phyloP scores from a whole-genome alignment of 1,140 invertebrate species.

The Solen grandis region DNA sequence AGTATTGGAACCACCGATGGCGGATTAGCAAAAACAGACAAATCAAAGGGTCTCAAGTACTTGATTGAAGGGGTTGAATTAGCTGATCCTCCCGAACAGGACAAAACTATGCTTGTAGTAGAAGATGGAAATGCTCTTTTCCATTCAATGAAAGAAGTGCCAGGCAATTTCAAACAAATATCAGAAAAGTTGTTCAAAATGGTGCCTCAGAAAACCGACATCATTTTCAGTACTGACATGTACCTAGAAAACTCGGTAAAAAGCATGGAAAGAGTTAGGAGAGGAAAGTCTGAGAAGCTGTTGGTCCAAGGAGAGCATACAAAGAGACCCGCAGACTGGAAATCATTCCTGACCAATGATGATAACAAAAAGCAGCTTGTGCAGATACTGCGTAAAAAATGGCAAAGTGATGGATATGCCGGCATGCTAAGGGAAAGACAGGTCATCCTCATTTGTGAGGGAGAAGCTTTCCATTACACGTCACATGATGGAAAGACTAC shows the following conservation, averaged over 20 bases:
- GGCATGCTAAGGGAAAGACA: slow-evolving; percentile 27
- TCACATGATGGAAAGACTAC: too few relatives aligned
- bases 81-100: slow-evolving; percentile 19
- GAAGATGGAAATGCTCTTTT: slow-evolving; percentile 56
- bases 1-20: slow-evolving; percentile 45
- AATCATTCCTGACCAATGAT: slow-evolving; percentile 53
- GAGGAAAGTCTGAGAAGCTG: slow-evolving; percentile 17
- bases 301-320: slow-evolving; percentile 42
- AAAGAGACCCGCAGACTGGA: slow-evolving; percentile 50
- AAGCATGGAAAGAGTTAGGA: slow-evolving; percentile 12
- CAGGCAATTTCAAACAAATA: slow-evolving; percentile 23
- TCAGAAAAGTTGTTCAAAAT: slow-evolving; percentile 8
- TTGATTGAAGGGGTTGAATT: slow-evolving; percentile 35
- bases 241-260: slow-evolving; percentile 1
- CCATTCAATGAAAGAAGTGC: slow-evolving; percentile 38
- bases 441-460: slow-evolving; percentile 35
- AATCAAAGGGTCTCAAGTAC: slow-evolving; percentile 42
- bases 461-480: too few relatives aligned
- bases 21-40: slow-evolving; percentile 55
- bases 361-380: slow-evolving; percentile 57
- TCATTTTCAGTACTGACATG: slow-evolving; percentile 3
- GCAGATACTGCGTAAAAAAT: slow-evolving; percentile 16
- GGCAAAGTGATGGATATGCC: slow-evolving; percentile 29
- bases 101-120: slow-evolving; percentile 12
- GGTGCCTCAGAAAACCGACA: slow-evolving; percentile 11